Base-by-base conservation (phyloP, 1,140 invertebrate genomes). In the Drosophila nasuta region DNA sequence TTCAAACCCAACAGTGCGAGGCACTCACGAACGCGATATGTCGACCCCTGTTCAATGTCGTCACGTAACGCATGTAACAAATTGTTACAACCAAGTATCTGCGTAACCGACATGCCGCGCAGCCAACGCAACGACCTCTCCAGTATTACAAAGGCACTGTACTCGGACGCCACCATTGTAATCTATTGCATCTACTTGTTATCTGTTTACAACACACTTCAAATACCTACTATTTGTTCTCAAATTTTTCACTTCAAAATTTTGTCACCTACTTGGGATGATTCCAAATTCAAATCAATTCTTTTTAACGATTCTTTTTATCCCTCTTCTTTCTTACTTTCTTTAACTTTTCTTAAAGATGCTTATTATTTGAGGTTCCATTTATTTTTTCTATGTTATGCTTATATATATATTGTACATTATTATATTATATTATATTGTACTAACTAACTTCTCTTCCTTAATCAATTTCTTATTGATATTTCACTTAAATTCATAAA, bases 21-120 rank as follows among this genome's bases (percentile, higher is more conserved):
- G 11, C 74, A 83, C 0, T 28, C 7, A 0, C 25, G 52, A 1
- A 88, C 80, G 0, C 85, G 77, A 48, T 74, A 81, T 0, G 67
- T 68, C 0, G 85, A 67, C 4, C 43, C 64, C 77, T 83, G 68
- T 4, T 60, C 71, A 10, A 68, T 70, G 51, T 88, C 85, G 17
- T 88, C 85, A 7, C 85, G 70, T 10, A 88, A 38, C 0, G 85
- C 74, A 13, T 52, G 13, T 20, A 79, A 35, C 28, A 88, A 38
- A 1, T 28, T 30, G 20, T 76, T 58, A 28, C 74, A 78, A 0
- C 64, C 77, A 1, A n/a, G 6, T 1, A 63, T n/a, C 33, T 88
- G 85, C 0, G 25, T 30, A 3, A 2, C 6, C 0, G 85, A 89
- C 41, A 88, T 13, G 13, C 85, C 85, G 1, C 85, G 85, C 35